Evolutionary conservation across 2,113 vertebrate species (phyloP), one percentile per base, ranked within the genome.

Genomic region (Nesogale talazaci): DNA sequence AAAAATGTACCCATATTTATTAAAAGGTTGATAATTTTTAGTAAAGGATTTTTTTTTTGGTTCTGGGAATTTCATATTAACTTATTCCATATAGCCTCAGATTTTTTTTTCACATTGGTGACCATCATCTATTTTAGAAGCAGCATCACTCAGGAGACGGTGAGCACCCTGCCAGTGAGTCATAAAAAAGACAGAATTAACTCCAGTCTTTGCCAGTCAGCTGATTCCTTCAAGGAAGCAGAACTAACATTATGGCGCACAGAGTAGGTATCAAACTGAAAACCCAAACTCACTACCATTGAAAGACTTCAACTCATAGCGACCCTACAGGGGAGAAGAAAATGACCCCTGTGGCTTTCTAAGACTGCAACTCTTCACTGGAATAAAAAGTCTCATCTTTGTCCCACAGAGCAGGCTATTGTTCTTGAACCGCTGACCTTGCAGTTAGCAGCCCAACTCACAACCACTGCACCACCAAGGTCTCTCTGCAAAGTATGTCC

Each of bases 31-130:
- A 77, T 77, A n/a, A 90, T 81, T 80, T 81, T 88, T 83, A 82
- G 83, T 63, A 14, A 92, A 70, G 19, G 75, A 52, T 67, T 57
- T 67, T 86, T 81, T 81, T 29, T 14, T 80, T 95, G 90, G 38
- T 25, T 29, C 15, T 36, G n/a, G 19, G 11, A 42, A 22, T 91
- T 96, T n/a, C 25, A 19, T 76, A 92, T 85, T 84, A 95, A 85
- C 22, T 17, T 40, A 83, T 63, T 34, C 63, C 11, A 92, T 1
- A 74, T 65, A 67, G 77, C 36, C 63, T 63, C 86, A 92, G 9
- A 25, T 70, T 52, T 90, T 70, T 52, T 90, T 61, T 70, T 90
- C 63, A 69, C 4, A n/a, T 0, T 46, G 19, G 70, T 79, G 81
- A 79, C 23, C 31, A 77, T 72, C 40, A 59, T 74, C 11, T 19